Percentiles rank a stretch among this genome's conserved stretches.
phyloP scores from a whole-genome alignment of 53 echinoderm and acorn worm species.

The Echinarachnius parma region DNA sequence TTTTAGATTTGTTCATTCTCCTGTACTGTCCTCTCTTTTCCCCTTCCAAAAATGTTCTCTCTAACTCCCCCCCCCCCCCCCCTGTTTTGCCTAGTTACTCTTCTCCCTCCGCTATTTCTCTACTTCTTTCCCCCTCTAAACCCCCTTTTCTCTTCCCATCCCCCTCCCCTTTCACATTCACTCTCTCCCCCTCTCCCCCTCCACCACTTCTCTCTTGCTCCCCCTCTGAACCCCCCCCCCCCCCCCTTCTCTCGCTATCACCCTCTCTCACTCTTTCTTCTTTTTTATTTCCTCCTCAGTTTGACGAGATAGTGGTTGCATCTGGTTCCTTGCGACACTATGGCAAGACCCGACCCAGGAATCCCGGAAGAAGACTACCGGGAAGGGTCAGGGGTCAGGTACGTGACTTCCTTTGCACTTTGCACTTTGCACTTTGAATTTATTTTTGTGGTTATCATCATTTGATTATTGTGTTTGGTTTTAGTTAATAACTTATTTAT shows the following conservation, averaged over 20 bases:
- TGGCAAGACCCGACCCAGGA: conserved; percentile 23
- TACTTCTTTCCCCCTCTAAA: neutral
- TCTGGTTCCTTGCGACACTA: conserved; percentile 19
- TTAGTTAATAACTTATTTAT: too few species aligned
- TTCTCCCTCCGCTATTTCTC: neutral
- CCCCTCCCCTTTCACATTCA: neutral
- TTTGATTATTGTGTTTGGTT: too few species aligned
- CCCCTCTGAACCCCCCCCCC: neutral
- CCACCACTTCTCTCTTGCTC: too few species aligned
- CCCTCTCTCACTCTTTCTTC: neutral
- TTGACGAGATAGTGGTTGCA: conserved; percentile 30
- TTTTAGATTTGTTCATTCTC: too few species aligned
- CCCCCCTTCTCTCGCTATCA: neutral
- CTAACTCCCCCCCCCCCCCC: too few species aligned
- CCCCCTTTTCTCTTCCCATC: neutral
- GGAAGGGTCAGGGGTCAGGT: conserved; percentile 15
- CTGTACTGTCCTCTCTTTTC: too few species aligned
- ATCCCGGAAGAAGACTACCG: conserved; percentile 7
- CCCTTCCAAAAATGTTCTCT: too few species aligned
- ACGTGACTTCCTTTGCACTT: neutral
- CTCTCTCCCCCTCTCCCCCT: neutral
- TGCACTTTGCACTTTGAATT: too few species aligned
- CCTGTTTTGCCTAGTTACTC: neutral
- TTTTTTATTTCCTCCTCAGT: conserved; percentile 2
- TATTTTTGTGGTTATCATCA: too few species aligned